phyloP scores from a whole-genome alignment of 2,888 invertebrate species.

The Salticus scenicus region DNA sequence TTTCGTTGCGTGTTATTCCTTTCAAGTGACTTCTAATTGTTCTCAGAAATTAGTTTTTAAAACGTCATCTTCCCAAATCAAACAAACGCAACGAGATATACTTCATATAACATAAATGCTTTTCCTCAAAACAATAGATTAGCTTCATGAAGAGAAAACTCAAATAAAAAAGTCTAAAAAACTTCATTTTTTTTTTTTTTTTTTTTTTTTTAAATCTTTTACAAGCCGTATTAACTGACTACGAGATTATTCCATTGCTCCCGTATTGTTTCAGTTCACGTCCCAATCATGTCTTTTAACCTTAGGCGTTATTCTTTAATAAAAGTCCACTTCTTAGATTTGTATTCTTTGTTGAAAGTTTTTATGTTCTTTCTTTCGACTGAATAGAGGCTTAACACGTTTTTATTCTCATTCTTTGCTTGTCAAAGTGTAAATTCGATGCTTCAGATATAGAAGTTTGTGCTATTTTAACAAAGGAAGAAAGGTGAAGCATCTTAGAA shows the following conservation, averaged over 20 bases:
- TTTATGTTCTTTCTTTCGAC: neutral
- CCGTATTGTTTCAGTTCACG: slow-evolving; percentile 46
- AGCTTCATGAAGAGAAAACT: neutral
- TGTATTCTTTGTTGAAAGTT: neutral
- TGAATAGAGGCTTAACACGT: neutral
- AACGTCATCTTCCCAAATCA: slow-evolving; percentile 50
- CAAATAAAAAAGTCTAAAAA: neutral
- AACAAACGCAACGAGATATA: slow-evolving; percentile 55
- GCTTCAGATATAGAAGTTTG: no score
- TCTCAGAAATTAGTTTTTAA: slow-evolving; percentile 61
- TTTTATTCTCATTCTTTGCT: neutral
- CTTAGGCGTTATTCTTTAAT: slow-evolving; percentile 14
- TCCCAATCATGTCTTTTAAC: slow-evolving; percentile 49
- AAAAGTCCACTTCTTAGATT: slow-evolving; percentile 6
- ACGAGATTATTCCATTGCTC: neutral
- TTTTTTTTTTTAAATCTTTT: no score
- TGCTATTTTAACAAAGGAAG: no score
- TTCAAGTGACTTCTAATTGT: slow-evolving; percentile 42
- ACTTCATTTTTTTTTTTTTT: neutral
- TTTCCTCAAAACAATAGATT: neutral
- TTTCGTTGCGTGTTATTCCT: neutral
- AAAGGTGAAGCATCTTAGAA: no score
- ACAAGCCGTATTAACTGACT: neutral
- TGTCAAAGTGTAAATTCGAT: no score
- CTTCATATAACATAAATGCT: slow-evolving; percentile 28